phyloP scores from a whole-genome alignment of 2,113 vertebrate species.

The Salvelinus sp. region DNA sequence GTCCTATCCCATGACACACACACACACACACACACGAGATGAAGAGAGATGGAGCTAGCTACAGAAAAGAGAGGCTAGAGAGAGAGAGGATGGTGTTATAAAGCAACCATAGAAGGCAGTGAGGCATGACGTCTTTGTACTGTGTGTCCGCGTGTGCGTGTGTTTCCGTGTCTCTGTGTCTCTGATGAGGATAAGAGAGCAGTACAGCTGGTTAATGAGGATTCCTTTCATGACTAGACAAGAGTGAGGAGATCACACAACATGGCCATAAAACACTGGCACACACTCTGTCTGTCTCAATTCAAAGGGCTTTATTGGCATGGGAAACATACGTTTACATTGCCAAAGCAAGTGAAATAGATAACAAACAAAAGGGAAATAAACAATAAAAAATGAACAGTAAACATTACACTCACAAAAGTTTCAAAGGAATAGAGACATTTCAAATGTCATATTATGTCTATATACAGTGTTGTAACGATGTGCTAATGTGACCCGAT shows the following conservation, averaged over 20 bases:
- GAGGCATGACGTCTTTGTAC: neutral
- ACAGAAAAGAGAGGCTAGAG: neutral
- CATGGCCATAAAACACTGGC: slow-evolving; percentile 52
- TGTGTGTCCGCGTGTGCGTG: neutral
- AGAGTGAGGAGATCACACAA: slow-evolving; percentile 54
- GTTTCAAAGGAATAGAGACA: too few species aligned
- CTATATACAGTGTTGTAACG: too few species aligned
- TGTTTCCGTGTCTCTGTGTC: slow-evolving; percentile 1
- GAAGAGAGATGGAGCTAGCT: neutral
- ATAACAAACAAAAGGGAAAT: too few species aligned
- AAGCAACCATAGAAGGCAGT: neutral
- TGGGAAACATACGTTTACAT: too few species aligned
- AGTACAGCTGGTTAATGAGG: slow-evolving; percentile 61
- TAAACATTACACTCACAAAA: too few species aligned
- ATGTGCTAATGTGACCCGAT: too few species aligned
- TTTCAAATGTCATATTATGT: too few species aligned
- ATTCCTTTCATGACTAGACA: slow-evolving; percentile 62
- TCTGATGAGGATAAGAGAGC: slow-evolving; percentile 55
- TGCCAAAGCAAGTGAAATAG: too few species aligned
- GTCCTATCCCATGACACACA: neutral
- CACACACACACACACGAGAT: neutral
- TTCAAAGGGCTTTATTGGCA: too few species aligned
- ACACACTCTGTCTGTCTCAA: neutral
- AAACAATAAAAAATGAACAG: too few species aligned
- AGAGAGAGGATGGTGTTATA: neutral